Base-by-base conservation (phyloP, 2,797 vertebrate species). In the Artibeus lituratus region DNA sequence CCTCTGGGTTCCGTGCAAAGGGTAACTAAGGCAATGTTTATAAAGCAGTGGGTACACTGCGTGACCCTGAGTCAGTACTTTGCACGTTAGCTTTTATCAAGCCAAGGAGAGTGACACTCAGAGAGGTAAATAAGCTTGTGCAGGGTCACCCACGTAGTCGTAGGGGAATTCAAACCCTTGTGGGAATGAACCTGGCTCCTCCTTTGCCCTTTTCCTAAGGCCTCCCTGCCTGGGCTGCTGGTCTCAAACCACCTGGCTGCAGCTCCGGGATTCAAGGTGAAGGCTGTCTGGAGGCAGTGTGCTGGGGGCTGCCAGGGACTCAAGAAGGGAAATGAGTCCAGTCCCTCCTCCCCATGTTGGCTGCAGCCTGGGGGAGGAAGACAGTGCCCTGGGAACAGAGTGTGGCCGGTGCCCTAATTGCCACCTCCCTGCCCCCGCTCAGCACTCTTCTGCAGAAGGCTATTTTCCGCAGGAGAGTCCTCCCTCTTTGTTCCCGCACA, bases 401-500 rank as follows among this genome's bases (percentile, higher is more conserved):
- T 10, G 65, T 7, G 2, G 35, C 81, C 0, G 1, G 78, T 0
- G 18, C 73, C 12, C 19, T 76, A 49, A 21, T 12, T 85, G 35
- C 84, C 80, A 55, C n/a, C 59, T n/a, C 24, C 21, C 83, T 70
- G 53, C 35, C 5, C 6, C 85, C 67, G 76, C 4, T 78, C 19
- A 9, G 59, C 83, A 15, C 49, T 37, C 22, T 16, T 51, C 39
- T n/a, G 1, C 26, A 7, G 32, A 74, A 90, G 39, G 32, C 76
- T 55, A 37, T 32, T 93, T 94, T 85, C 78, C 84, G 85, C 11
- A 1, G 81, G 57, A 83, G 92, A 87, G 80, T 62, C 74, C 37
- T 81, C 26, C 91, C 26, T 82, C 84, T 98, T 97, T 98, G 69
- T 92, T 97, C 97, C 90, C 74, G 76, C 22, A 37, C n/a, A 5